Base-by-base conservation (phyloP, 1,140 invertebrate genomes). In the Nomia melanderi region DNA sequence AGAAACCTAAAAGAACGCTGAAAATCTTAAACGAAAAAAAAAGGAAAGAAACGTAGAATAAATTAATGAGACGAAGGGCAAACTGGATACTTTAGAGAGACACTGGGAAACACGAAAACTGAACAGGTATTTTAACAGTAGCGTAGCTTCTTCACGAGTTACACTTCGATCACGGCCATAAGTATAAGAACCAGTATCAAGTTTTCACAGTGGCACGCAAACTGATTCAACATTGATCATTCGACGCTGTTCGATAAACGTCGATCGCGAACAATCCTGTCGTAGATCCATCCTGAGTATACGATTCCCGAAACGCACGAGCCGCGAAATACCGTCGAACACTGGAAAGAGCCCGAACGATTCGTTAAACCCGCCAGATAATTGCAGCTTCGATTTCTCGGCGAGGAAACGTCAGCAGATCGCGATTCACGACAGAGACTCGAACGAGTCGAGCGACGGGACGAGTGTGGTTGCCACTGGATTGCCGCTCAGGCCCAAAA, bases 331-430 rank as follows among this genome's bases (percentile, higher is more conserved):
- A 12, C 4, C 12, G 4, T 25, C 29, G 1, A 23, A 44, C 8
- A 47, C 6, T 25, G 1, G 4, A 29, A 20, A 0, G n/a, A 36
- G 6, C n/a, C 27, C 9, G 67, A 77, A 71, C 7, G 39, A 44
- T 17, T 25, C 36, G 27, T 4, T 44, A n/a, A 62, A 62, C 17
- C 47, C 31, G 27, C 23, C 33, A 20, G 27, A 70, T 53, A 33
- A 12, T 57, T 33, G n/a, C 31, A 63, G 47, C 6, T 54, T 41
- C 25, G 20, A 36, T 62, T 70, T 33, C 39, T 47, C 56, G 63
- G 60, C 12, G 78, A 80, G 78, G 85, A 87, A 86, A 90, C 89
- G 89, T 90, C 88, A 89, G 87, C 88, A 87, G 81, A 85, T 88
- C 85, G 81, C 87, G 86, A 91, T 88, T 86, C 88, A 85, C 86